Conservation (phyloP, 2,797 vertebrate species). For the Coilia nasus region DNA sequence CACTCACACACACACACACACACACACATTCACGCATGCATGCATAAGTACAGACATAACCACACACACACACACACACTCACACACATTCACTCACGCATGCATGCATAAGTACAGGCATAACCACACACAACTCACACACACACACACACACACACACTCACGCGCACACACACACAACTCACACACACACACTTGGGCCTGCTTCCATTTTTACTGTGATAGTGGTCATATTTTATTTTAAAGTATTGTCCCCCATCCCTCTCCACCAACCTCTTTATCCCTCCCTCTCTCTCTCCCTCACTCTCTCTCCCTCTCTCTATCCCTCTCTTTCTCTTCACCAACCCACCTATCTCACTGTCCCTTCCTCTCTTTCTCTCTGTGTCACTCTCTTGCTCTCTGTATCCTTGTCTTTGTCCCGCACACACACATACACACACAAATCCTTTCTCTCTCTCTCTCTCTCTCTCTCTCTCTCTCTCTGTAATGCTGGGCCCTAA, state of each 20-base stretch:
- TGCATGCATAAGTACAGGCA: too few relatives aligned
- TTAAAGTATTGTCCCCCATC: constrained; percentile 62
- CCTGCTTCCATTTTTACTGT: neutral
- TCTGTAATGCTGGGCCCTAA: constrained; percentile 78
- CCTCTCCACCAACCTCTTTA: neutral
- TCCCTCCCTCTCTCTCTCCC: neutral
- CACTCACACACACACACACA: constrained; percentile 23
- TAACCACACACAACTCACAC: too few relatives aligned
- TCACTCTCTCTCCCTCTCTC: neutral
- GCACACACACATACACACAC: too few relatives aligned
- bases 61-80: neutral
- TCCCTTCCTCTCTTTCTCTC: constrained; percentile 54
- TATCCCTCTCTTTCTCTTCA: constrained; percentile 42
- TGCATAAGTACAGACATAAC: neutral
- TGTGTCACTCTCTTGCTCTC: constrained; percentile 69
- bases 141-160: neutral
- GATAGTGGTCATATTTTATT: constrained; percentile 78
- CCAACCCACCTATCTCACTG: too few relatives aligned
- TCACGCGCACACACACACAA: neutral
- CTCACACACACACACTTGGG: constrained; percentile 19
- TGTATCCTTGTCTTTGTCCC: neutral
- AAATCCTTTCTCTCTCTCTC: neutral
- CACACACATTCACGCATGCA: neutral
- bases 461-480: neutral
- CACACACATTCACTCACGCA: neutral